These are phyloP conservation scores for Aricia agestis DNA, from an alignment of 1,140 invertebrate species.

Conservation along the genomic window DNA sequence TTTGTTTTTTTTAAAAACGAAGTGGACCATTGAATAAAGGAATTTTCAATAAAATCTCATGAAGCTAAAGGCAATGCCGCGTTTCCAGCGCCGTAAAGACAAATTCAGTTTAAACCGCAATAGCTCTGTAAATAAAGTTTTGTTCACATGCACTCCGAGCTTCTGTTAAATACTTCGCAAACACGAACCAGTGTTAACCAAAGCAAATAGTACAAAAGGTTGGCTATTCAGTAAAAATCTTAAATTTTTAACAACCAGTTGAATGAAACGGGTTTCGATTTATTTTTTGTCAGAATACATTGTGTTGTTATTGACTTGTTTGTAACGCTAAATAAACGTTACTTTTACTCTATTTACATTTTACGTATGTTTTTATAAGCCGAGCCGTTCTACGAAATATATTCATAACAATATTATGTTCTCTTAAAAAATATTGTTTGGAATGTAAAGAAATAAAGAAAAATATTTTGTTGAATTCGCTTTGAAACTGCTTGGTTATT, in stretches of 20 bases:
- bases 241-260: constrained; percentile 14
- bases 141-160: constrained; percentile 20
- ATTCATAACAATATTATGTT: too few species aligned
- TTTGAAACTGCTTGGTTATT: too few species aligned
- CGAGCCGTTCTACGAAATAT: too few species aligned
- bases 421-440: too few species aligned
- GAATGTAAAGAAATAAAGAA: too few species aligned
- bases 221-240: constrained; percentile 15
- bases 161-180: constrained; percentile 22
- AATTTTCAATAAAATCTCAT: neutral
- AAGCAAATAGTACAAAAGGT: constrained; percentile 20
- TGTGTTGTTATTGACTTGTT: neutral
- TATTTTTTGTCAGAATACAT: neutral
- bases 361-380: too few species aligned
- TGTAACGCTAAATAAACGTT: neutral
- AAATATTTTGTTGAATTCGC: too few species aligned
- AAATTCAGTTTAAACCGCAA: constrained; percentile 16
- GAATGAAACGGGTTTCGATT: neutral
- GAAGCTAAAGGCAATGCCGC: neutral
- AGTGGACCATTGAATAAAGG: neutral
- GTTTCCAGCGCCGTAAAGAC: neutral
- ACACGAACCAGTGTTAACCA: constrained; percentile 17
- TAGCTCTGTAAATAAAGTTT: constrained; percentile 21
- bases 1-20: too few species aligned
- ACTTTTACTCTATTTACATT: neutral